A percentile compares a stretch with the other conserved stretches of the same genome.
Evolutionary conservation across 2,113 vertebrate genomes (phyloP).

Genomic region (Antigone vipio): DNA sequence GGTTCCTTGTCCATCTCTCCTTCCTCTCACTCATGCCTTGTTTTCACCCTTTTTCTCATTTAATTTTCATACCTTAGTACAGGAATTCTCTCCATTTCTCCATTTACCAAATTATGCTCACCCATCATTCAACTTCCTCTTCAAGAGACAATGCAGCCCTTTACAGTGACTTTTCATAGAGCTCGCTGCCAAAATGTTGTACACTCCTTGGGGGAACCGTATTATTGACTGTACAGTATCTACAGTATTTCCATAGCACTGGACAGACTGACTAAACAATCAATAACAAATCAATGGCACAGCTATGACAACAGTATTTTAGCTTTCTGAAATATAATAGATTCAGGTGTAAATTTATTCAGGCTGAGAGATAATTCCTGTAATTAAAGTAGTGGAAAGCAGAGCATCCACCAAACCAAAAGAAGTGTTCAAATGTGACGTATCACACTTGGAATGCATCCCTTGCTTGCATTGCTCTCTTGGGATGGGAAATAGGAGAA

Average conservation of each 20-base stretch:
- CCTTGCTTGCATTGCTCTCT: slow-evolving; percentile 11
- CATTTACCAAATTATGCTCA: not conserved
- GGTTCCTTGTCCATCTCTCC: not conserved
- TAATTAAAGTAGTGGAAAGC: slow-evolving; percentile 17
- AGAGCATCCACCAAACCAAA: slow-evolving; percentile 29
- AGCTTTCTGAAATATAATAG: not conserved
- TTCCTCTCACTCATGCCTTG: not conserved
- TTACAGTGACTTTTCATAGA: not conserved
- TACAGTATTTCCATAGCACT: not conserved
- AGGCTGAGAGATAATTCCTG: slow-evolving; percentile 3
- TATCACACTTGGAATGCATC: slow-evolving; percentile 21
- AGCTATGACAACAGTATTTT: not conserved
- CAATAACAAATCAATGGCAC: not conserved
- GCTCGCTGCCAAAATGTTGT: not conserved
- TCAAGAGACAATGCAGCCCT: not conserved
- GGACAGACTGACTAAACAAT: not conserved
- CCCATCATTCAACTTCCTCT: not conserved
- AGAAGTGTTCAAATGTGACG: not conserved
- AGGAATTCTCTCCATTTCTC: not conserved
- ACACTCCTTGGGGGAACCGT: not conserved
- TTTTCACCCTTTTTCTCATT: not conserved
- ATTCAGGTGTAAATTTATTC: not conserved
- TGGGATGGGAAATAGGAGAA: slow-evolving; percentile 40
- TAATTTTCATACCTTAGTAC: not conserved
- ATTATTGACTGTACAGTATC: not conserved